phyloP scores from a whole-genome alignment of 2,888 invertebrate genomes.

The Leptogaster cylindrica region DNA sequence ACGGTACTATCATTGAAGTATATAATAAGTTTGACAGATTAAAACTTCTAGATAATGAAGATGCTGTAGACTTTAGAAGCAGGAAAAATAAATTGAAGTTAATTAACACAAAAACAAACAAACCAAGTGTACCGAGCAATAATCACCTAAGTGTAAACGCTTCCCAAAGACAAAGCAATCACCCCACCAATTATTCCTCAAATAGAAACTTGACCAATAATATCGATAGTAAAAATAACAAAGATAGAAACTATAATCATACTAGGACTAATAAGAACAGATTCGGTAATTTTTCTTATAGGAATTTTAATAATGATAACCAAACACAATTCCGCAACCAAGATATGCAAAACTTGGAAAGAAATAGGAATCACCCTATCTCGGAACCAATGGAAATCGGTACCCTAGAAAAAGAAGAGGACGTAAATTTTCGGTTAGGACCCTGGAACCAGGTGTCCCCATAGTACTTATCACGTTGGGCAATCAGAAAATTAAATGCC shows the following conservation, averaged over 20 bases:
- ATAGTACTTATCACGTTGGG: conserved; percentile 19
- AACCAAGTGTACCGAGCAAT: too few species aligned
- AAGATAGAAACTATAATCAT: too few species aligned
- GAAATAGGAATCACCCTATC: conserved; percentile 3
- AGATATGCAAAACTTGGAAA: conserved; percentile 21
- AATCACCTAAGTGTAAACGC: too few species aligned
- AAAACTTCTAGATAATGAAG: conserved; percentile 15
- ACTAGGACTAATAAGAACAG: background rate
- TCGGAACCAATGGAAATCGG: conserved; percentile 29
- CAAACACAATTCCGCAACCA: conserved; percentile 7
- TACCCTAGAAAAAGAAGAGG: background rate
- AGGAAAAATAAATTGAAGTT: conserved; percentile 13
- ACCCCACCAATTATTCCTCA: too few species aligned
- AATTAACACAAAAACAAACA: too few species aligned
- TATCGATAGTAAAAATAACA: too few species aligned
- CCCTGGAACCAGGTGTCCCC: conserved; percentile 22
- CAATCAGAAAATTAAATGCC: conserved; percentile 15
- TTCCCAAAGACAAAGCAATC: too few species aligned
- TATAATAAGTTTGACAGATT: conserved; percentile 25
- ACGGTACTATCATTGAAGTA: conserved; percentile 16
- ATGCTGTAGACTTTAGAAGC: conserved; percentile 12
- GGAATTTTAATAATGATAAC: conserved; percentile 1
- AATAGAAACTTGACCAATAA: too few species aligned
- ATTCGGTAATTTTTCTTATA: too few species aligned
- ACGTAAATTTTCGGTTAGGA: conserved; percentile 36